Evolutionary conservation across 2,113 vertebrate species (phyloP), one percentile per base, ranked within the genome.

Genomic region (Heterotilapia buettikoferi): DNA sequence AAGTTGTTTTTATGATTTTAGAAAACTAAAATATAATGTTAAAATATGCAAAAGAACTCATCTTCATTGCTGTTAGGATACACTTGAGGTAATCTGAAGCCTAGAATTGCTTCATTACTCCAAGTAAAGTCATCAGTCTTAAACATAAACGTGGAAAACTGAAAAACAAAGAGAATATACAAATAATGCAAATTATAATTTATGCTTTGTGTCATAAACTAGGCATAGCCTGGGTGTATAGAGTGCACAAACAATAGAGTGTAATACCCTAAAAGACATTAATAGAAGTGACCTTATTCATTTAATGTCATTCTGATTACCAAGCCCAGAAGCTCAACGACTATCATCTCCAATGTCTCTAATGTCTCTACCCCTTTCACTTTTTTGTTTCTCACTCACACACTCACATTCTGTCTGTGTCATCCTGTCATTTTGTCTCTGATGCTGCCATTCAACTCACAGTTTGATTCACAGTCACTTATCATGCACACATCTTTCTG

Each of bases 261-360:
- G 56, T 88, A 85, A 93, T 90, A 89, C 83, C 88, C 90, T 38
- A 84, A 91, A 94, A 95, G 90, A 93, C 95, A 94, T 95, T 95
- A 96, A 94, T 92, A 91, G 88, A 95, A 95, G 96, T 94, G 90
- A 93, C 92, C 90, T 92, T 93, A 93, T 93, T 95, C 92, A 96
- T 96, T 95, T 93, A 91, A 94, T 90, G 92, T 91, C 87, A 93
- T 94, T 94, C 88, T 91, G 94, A 93, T 96, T 94, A 94, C 85
- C 79, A 61, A 90, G 89, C 84, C 89, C 45, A 84, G 86, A 87
- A 92, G 90, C 90, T 87, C 86, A 54, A 61, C 4, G 2, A 83
- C 82, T 88, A 45, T 50, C 18, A 21, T 76, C 33, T 76, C 33
- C 52, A 68, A 21, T 68, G 47, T 76, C 29, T 76, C 33, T 47